Base-by-base conservation (phyloP, 2,888 invertebrate genomes). In the Idaea biselata region DNA sequence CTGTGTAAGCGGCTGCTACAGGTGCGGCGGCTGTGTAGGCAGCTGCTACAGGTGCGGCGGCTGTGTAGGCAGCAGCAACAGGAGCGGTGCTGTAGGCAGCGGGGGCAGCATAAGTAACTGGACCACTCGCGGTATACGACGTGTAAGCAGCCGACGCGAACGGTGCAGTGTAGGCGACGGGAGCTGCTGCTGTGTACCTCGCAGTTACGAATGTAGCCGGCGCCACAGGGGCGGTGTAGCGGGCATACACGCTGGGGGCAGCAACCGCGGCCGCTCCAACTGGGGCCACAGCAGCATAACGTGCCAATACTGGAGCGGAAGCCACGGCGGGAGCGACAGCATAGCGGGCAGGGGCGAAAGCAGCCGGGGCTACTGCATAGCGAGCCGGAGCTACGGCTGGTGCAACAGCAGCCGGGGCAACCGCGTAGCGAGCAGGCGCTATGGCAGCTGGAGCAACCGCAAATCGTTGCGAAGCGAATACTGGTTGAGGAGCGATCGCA, bases 351-450 rank as follows among this genome's bases (percentile, higher is more conserved):
- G 33, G 7, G 14, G 33, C 33, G 7, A 33, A 1, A 1, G 33
- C 33, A 8, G 44, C 44, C 11, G 44, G 44, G 8, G 44, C 44
- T 14, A 44, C 44, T 11, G 44, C 44, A 44, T 76, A 73, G 17
- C 66, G 61, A 5, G 66, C 61, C 3, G 69, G 66, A 54, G 64
- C 76, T 60, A 68, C 73, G 65, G 71, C 16, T 8, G 74, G 71
- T 4, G 76, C 73, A 5, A 74, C 68, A 5, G 76, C 69, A 18
- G 87, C 84, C 62, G 84, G 85, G 6, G 78, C 82, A 69, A 78
- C 73, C 0, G 76, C 72, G 7, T 76, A 73, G 14, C 75, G 72
- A 8, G 77, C 75, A 31, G 74, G 72, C 6, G 72, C 74, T 5
- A 62, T 59, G 17, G 77, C 73, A 4, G 75, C 71, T 3, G 79